Percentiles rank a stretch among this genome's conserved stretches.
phyloP scores from a whole-genome alignment of 2,888 invertebrate species.

The Drosophila meridionalis region DNA sequence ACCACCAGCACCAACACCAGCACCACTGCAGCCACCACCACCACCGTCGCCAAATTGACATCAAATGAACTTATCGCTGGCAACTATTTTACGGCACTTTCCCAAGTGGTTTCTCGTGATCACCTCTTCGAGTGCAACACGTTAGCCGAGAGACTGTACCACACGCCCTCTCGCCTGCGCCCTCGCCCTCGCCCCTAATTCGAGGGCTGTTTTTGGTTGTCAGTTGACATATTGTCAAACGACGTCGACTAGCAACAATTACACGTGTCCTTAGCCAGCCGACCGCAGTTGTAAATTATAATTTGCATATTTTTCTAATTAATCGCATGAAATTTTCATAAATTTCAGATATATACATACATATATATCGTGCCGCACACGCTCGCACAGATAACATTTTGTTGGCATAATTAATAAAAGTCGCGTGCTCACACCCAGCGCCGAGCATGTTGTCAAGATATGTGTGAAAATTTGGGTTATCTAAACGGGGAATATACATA shows the following conservation, averaged over 20 bases:
- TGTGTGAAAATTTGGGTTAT: constrained; percentile 46
- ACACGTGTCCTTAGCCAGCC: constrained; percentile 69
- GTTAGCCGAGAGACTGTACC: constrained; percentile 66
- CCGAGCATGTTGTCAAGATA: constrained; percentile 18
- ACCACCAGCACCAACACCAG: constrained; percentile 36
- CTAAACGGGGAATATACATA: constrained; percentile 11
- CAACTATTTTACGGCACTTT: constrained; percentile 79
- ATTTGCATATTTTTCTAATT: constrained; percentile 84
- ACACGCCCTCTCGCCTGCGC: constrained; percentile 7
- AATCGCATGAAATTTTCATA: constrained; percentile 75
- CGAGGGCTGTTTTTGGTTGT: constrained; percentile 58
- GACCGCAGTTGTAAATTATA: constrained; percentile 46
- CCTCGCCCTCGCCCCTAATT: neutral
- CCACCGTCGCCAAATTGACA: constrained; percentile 67
- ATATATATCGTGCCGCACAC: constrained; percentile 19
- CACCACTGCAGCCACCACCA: constrained; percentile 1
- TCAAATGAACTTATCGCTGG: constrained; percentile 76
- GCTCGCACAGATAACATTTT: constrained; percentile 58
- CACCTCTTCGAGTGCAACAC: constrained; percentile 65
- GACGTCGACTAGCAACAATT: constrained; percentile 72
- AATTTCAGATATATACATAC: constrained; percentile 18
- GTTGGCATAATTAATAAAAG: constrained; percentile 72
- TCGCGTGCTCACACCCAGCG: constrained; percentile 66
- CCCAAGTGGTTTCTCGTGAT: constrained; percentile 78
- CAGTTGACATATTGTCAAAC: constrained; percentile 82